Evolutionary conservation across 2,888 invertebrate genomes (phyloP).

Genomic region (Anthophora plumipes): DNA sequence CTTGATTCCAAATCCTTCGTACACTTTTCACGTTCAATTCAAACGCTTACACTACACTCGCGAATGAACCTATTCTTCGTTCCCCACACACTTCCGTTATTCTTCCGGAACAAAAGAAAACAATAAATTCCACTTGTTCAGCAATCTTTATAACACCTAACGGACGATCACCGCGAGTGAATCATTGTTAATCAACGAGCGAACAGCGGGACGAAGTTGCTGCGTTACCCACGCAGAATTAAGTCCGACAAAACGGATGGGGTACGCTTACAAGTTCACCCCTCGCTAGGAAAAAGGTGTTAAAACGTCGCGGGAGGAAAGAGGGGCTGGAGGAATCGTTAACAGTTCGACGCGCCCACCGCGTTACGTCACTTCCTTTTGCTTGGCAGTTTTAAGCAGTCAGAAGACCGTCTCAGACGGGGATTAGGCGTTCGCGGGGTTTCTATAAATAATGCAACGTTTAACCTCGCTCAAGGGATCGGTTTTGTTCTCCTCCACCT

Average conservation of each 20-base stretch:
- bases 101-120: too few species aligned
- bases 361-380: conserved; percentile 67
- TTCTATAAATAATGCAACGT: conserved; percentile 81
- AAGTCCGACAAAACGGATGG: neutral
- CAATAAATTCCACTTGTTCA: too few species aligned
- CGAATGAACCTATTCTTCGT: too few species aligned
- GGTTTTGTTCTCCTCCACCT: conserved; percentile 49
- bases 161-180: neutral
- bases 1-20: too few species aligned
- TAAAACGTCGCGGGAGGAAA: conserved; percentile 29
- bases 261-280: conserved; percentile 11
- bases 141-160: neutral
- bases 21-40: too few species aligned
- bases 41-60: too few species aligned
- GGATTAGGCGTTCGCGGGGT: conserved; percentile 79
- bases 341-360: conserved; percentile 62
- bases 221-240: conserved; percentile 37
- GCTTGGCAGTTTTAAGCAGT: conserved; percentile 65
- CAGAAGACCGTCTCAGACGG: conserved; percentile 78
- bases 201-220: neutral
- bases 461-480: conserved; percentile 59
- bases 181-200: conserved; percentile 21
- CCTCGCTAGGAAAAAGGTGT: conserved; percentile 23
- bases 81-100: too few species aligned
- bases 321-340: conserved; percentile 54